Evolutionary conservation across 2,888 invertebrate genomes (phyloP).

Genomic region (Druceiella hillmani): DNA sequence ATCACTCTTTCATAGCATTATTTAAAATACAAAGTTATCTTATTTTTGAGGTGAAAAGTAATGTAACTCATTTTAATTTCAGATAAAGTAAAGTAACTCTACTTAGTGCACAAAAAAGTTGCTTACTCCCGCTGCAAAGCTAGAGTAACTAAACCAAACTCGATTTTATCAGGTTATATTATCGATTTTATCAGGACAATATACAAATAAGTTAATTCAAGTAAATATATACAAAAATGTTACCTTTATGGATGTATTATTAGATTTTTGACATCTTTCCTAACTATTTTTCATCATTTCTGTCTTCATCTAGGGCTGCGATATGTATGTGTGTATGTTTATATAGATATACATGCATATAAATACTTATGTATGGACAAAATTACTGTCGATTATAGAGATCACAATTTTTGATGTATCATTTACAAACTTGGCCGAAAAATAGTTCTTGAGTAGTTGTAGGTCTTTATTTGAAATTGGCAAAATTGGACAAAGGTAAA

Average conservation of each 20-base stretch:
- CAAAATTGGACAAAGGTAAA: too few relatives aligned
- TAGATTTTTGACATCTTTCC: slow-evolving; percentile 9
- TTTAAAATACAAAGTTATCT: slow-evolving; percentile 9
- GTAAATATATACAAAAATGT: slow-evolving; percentile 7
- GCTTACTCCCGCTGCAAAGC: slow-evolving; percentile 11
- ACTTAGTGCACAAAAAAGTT: slow-evolving; percentile 9
- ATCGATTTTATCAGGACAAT: slow-evolving; percentile 9
- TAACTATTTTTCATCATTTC: slow-evolving; percentile 10
- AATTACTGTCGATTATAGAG: too few relatives aligned
- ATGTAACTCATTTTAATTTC: slow-evolving; percentile 11
- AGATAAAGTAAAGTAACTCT: slow-evolving; percentile 10
- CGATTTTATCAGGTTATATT: too few relatives aligned
- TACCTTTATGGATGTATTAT: slow-evolving; percentile 10
- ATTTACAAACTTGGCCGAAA: too few relatives aligned
- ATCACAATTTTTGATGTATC: too few relatives aligned
- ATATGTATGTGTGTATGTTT: too few relatives aligned
- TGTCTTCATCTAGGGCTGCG: slow-evolving; percentile 12
- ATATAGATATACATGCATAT: too few relatives aligned
- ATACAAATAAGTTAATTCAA: slow-evolving; percentile 10
- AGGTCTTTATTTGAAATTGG: too few relatives aligned
- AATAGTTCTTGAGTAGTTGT: too few relatives aligned
- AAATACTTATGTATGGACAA: too few relatives aligned
- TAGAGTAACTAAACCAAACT: slow-evolving; percentile 11
- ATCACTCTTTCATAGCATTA: too few relatives aligned
- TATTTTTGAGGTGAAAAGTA: slow-evolving; percentile 12